Conservation (phyloP, 1,140 invertebrate species). For the Pseudomyrmex gracilis region DNA sequence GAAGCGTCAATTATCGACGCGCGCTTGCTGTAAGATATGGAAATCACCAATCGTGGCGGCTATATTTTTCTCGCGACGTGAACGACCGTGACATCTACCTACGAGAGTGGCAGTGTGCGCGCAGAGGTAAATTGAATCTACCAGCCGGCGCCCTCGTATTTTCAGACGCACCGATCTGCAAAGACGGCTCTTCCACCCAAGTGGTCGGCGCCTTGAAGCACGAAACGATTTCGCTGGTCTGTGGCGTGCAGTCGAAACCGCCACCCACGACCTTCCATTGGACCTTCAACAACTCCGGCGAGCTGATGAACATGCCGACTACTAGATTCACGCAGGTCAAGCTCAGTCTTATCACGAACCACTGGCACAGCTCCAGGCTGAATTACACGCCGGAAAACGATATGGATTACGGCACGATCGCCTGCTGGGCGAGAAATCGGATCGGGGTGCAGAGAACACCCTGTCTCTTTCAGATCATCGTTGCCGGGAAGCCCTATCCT, state of each 20-base stretch:
- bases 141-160: conserved; percentile 53
- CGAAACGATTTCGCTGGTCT: conserved; percentile 92
- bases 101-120: conserved; percentile 18
- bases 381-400: conserved; percentile 94
- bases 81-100: no score
- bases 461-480: conserved; percentile 92
- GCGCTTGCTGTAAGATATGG: background rate
- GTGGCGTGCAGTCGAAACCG: conserved; percentile 94
- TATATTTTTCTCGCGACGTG: conserved; percentile 20
- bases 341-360: conserved; percentile 80
- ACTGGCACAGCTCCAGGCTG: conserved; percentile 90
- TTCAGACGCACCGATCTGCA: conserved; percentile 92
- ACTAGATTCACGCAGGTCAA: conserved; percentile 86
- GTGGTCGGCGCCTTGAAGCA: conserved; percentile 93
- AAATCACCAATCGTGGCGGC: conserved; percentile 9
- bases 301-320: conserved; percentile 90
- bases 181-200: conserved; percentile 89
- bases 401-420: conserved; percentile 94
- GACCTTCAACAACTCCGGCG: conserved; percentile 95
- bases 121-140: conserved; percentile 42
- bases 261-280: conserved; percentile 92
- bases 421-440: conserved; percentile 92
- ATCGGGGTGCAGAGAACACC: conserved; percentile 93
- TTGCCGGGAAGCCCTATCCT: conserved; percentile 90
- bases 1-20: conserved; percentile 38